Evolutionary conservation across 2,888 invertebrate species (phyloP), one percentile per base, ranked within the genome.

Genomic region (Scaptomyza caliginosa): DNA sequence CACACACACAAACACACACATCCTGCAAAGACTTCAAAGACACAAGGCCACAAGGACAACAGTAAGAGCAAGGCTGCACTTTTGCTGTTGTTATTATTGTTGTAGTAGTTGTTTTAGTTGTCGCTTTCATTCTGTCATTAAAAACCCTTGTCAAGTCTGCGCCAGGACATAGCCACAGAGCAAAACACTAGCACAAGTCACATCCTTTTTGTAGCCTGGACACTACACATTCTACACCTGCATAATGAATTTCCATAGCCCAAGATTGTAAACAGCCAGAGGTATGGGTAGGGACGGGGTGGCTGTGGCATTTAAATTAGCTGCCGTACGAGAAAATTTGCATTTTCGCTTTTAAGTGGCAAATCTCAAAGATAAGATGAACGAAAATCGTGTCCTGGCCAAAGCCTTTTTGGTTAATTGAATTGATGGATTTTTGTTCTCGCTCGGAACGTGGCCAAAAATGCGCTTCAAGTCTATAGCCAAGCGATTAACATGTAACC

Each of bases 71-170:
- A 51, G 32, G 51, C 64, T 75, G 80, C 84, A 78, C 73, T 78
- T 77, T 75, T 68, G 38, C 43, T 46, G 42, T 46, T 19, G 11
- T 5, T 51, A 45, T 54, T 66, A 43, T 36, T 56, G 42, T 57
- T 46, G 58, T 52, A 39, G 58, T 57, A 51, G 69, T 60, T 63
- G 65, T 65, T 60, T 63, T 70, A 63, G 70, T 77, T 82, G 80
- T 71, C 84, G 84, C 75, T 77, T 81, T 86, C 88, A 72, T 79
- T 72, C 72, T 78, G 82, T 89, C 90, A 88, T 90, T 90, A 89
- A 89, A 89, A 89, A 89, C 90, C 89, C 89, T 89, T 89, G 90
- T 89, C 90, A 90, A 89, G 80, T 82, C 77, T 77, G 51, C 65
- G 62, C 67, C 71, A 78, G 81, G 60, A 74, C 70, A 67, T 42